Base-by-base conservation (phyloP, 1,140 invertebrate species). In the Listronotus oregonensis region DNA sequence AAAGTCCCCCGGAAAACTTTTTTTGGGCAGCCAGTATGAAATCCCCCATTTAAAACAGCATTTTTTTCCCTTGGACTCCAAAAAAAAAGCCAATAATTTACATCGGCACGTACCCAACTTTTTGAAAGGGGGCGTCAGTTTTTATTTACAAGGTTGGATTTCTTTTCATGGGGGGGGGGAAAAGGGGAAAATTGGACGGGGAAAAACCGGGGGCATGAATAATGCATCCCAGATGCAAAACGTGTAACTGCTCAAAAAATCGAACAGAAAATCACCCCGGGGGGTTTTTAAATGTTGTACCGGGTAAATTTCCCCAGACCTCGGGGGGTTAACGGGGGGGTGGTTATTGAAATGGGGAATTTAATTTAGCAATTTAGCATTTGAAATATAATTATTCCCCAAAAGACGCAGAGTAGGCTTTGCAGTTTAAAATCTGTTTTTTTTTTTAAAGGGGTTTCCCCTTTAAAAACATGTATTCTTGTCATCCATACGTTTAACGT, bases 141-240 rank as follows among this genome's bases (percentile, higher is more conserved):
- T 66, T 66, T 37, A 68, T 71, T 71, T 71, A 71, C 66, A 73
- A 69, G 73, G 71, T 73, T 58, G 69, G 73, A 73, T 75, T 75
- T 75, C 70, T 71, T 75, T 71, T 75, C 67, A 37, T n/a, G 61
- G 64, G 61, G 65, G 67, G 47, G 55, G 34, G 44, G 39, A 50
- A 42, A 59, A 66, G 66, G 69, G 69, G 50, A 47, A 67, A 34
- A 70, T 73, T 70, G 72, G 75, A 76, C 73, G 74, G 67, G 74
- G 74, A 69, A 69, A 72, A 70, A 66, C 73, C 66, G n/a, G n/a
- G 73, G 72, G 71, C 74, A 77, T 77, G 74, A 77, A 77, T 77
- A 73, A 77, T 77, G 76, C 76, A 77, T 76, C 75, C 72, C 74
- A 77, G 76, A 77, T 77, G 76, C 73, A 77, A 77, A 75, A 76